A percentile compares a stretch with the other conserved stretches of the same genome.
Conservation (phyloP, 2,888 invertebrate species). For the Cataglyphis cursor region DNA sequence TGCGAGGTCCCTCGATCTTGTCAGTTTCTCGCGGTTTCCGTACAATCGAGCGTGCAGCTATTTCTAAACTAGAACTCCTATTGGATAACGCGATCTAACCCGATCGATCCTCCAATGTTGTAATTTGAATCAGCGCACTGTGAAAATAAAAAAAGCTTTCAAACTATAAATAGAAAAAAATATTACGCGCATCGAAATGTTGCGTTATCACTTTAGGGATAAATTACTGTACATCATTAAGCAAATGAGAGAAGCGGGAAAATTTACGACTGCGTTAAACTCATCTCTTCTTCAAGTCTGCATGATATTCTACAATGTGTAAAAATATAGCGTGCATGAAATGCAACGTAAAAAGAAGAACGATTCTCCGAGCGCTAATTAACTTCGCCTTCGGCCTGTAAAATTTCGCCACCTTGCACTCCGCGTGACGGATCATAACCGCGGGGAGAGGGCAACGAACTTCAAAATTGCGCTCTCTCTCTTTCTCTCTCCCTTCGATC, state of each 20-base stretch:
- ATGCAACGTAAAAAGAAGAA: not conserved
- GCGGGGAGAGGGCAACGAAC: slow-evolving; percentile 21
- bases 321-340: not conserved
- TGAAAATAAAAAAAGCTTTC: not conserved
- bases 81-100: not conserved
- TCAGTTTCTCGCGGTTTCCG: slow-evolving; percentile 63
- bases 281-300: not conserved
- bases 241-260: not conserved
- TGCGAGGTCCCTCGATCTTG: slow-evolving; percentile 75
- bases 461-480: slow-evolving; percentile 39
- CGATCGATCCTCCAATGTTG: slow-evolving; percentile 2
- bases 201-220: not conserved
- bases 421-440: slow-evolving; percentile 6
- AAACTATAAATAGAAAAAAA: not conserved
- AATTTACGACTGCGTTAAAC: slow-evolving; percentile 3
- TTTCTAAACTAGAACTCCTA: slow-evolving; percentile 17
- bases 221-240: not conserved
- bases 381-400: not conserved
- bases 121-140: slow-evolving; percentile 4
- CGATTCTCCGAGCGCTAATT: slow-evolving; percentile 22
- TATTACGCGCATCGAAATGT: not conserved
- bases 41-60: slow-evolving; percentile 34
- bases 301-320: not conserved
- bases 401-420: slow-evolving; percentile 18
- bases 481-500: slow-evolving; percentile 19